These are phyloP conservation scores for Lamprotornis superbus DNA, from an alignment of 2,113 vertebrate genomes.

Conservation along the genomic window DNA sequence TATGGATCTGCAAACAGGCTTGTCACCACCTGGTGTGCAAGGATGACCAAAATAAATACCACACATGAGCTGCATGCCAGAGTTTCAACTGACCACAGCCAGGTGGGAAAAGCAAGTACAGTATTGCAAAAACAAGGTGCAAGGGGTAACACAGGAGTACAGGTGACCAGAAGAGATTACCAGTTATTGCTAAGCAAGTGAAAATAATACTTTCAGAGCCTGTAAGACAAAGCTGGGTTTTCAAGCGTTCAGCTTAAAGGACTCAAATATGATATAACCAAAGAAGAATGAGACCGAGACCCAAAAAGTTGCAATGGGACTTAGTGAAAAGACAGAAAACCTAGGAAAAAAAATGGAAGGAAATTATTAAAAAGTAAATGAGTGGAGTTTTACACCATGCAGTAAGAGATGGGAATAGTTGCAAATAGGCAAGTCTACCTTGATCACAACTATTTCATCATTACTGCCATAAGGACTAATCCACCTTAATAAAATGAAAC, in stretches of 20 bases:
- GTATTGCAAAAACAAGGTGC: neutral
- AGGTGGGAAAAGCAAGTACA: neutral
- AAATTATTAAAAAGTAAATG: neutral
- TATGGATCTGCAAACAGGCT: slow-evolving; percentile 2
- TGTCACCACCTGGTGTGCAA: neutral
- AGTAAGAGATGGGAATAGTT: neutral
- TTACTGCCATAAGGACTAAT: neutral
- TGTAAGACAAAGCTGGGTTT: neutral
- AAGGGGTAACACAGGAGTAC: neutral
- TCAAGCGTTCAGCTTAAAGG: neutral
- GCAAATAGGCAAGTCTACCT: neutral
- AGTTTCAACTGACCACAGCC: neutral
- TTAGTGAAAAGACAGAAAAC: neutral
- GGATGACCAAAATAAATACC: neutral
- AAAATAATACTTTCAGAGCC: neutral
- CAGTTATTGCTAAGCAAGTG: neutral
- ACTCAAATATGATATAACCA: neutral
- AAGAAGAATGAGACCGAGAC: neutral
- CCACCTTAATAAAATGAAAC: neutral
- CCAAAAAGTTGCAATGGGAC: neutral
- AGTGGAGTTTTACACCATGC: neutral
- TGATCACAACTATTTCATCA: neutral
- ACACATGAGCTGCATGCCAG: neutral
- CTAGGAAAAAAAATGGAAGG: neutral
- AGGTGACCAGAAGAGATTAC: neutral